Evolutionary conservation across 2,888 invertebrate genomes (phyloP).

Genomic region (Pogonocherus hispidulus): DNA sequence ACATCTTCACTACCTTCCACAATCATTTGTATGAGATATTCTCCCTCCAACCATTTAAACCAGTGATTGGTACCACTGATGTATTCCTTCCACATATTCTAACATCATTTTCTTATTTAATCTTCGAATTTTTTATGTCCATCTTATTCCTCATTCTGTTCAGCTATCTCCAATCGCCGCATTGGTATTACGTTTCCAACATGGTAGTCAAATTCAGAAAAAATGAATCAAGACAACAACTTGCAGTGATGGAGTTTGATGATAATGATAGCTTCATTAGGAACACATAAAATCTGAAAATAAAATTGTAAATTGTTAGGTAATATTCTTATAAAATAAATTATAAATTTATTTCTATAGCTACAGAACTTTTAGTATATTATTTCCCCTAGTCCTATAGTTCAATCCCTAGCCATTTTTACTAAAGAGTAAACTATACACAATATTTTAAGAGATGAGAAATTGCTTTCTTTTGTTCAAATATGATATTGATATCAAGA

Average conservation of each 20-base stretch:
- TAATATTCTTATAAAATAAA: background rate
- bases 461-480: too few relatives aligned
- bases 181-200: conserved; percentile 7
- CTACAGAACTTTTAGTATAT: too few relatives aligned
- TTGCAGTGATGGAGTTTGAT: background rate
- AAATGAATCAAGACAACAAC: background rate
- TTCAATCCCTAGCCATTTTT: too few relatives aligned
- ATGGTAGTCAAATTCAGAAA: background rate
- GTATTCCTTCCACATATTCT: conserved; percentile 61
- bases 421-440: too few relatives aligned
- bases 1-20: conserved; percentile 69
- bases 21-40: conserved; percentile 51
- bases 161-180: background rate
- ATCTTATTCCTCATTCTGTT: conserved; percentile 44
- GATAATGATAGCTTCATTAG: conserved; percentile 1
- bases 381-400: too few relatives aligned
- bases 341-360: too few relatives aligned
- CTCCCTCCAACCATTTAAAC: conserved; percentile 50
- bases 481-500: too few relatives aligned
- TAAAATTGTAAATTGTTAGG: background rate
- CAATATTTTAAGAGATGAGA: too few relatives aligned
- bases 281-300: conserved; percentile 1
- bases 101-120: conserved; percentile 49
- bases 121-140: conserved; percentile 50
- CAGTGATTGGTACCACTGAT: conserved; percentile 59